Base-by-base conservation (phyloP, 2,888 invertebrate genomes). In the Lepetodrilus schrolli region DNA sequence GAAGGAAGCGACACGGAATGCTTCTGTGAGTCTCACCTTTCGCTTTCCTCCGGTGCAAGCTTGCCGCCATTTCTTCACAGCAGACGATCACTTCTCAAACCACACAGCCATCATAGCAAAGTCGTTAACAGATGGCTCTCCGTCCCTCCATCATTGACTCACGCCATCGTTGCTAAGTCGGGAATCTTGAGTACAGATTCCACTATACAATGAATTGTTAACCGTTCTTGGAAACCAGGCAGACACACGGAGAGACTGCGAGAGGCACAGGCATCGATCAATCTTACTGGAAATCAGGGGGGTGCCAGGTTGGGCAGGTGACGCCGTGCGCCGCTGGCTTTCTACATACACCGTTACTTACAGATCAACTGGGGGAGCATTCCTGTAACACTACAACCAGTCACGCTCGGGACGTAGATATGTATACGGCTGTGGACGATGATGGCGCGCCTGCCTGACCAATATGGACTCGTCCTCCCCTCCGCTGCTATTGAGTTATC, bases 11-110 rank as follows among this genome's bases (percentile, higher is more conserved):
- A 58, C 58, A 58, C 30, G 30, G 58, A 58, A 30, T 58, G 30
- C 17, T 58, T 30, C 58, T 23, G 23, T 30, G 30, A 58, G 58
- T 34, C 58, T 58, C 58, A 30, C 58, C 58, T 30, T 58, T 34
- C 30, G 17, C 58, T 23, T 30, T 58, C 58, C 58, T 58, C 58
- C 58, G 26, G 58, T 30, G 30, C 58, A 30, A 58, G 58, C 58
- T 58, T 58, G 58, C 58, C 58, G 58, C 58, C 58, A 58, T 58
- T 58, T 58, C 58, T 58, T 58, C 58, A 23, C 58, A 58, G 58
- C 58, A 58, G 58, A 58, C 58, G 58, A 58, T 58, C 26, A 30
- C 58, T 58, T 58, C 58, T 58, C 26, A 58, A 58, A 58, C 17
- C 58, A 23, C 58, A 26, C 30, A 30, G 58, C 58, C 58, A 58